Evolutionary conservation across 2,888 invertebrate species (phyloP), one percentile per base, ranked within the genome.

Genomic region (Mellilla xanthometata): DNA sequence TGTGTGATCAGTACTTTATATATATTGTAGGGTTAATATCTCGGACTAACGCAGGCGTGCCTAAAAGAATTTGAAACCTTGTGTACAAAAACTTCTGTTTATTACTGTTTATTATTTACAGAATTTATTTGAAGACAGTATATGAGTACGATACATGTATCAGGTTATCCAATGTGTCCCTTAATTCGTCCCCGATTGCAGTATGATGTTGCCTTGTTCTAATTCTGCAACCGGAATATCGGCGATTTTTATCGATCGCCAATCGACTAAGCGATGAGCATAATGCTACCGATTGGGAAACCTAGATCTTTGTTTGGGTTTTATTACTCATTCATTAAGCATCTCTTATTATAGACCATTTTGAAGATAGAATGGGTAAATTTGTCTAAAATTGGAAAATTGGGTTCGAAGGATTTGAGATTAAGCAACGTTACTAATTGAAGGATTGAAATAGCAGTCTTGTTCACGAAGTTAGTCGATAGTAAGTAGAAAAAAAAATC

Each of bases 221-320:
- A 62, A 63, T 78, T 76, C 71, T 60, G 68, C 60, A 70, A 71
- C 65, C 65, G 65, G 66, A 68, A 66, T 72, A 71, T 72, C 54
- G 62, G 49, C 54, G 60, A 66, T 73, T 69, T 70, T 70, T 65
- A 70, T 71, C 63, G 62, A 68, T 65, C 29, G 29, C 15, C 36
- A 47, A 61, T 52, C 59, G 39, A 49, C 49, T 28, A 48, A 48
- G 41, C 43, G 38, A 46, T 51, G 52, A 48, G 30, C 42, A 47
- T 24, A 42, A 38, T 36, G 31, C 31, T 27, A 29, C 6, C 36
- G 13, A 55, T 53, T 55, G 35, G 41, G 52, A 58, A 55, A 58
- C 45, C 19, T 31, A 43, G 42, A 44, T 51, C 49, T 44, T 54
- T 48, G 51, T 49, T 30, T 39, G 39, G 32, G 24, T 12, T 28